Evolutionary conservation across 1,140 invertebrate species (phyloP), one percentile per base, ranked within the genome.

Genomic region (Akabosia matsudoensis): DNA sequence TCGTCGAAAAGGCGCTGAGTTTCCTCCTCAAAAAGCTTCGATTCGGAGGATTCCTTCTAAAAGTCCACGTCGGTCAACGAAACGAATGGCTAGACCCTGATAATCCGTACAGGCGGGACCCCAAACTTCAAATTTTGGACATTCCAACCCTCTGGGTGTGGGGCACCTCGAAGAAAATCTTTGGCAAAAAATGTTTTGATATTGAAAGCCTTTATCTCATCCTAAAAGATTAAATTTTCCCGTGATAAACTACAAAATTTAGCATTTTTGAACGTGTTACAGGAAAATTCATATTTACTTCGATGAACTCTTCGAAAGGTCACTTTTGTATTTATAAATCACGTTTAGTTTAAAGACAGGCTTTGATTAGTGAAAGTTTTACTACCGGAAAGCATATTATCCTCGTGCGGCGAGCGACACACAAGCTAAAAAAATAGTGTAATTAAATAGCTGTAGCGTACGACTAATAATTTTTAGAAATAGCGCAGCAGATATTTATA

Each of bases 61-160:
- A 72, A 37, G 45, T 72, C 24, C 26, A 34, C 24, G 37, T 51
- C 2, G 70, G 70, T 4, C 7, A 7, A 2, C 13, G 70, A 26
- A 16, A 3, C 2, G 33, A 72, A 37, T 72, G 70, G 70, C 22
- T 45, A 26, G 37, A 51, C 30, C 37, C 22, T 3, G 37, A 51
- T 24, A 72, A 72, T 45, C 3, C 33, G 34, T 72, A 26, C 22
- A 34, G 24, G 26, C 2, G 10, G 22, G 70, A 72, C 30, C 70
- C 31, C 31, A 34, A 72, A 51, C n/a, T 72, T 22, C 3, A 51
- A 13, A 33, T 72, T 14, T 3, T 45, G 13, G 26, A 34, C 16
- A 72, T 72, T 28, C 70, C 70, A n/a, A 72, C 70, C 1, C 33
- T 72, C 10, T 45, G 33, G 70, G 70, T 72, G 13, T 72, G 70